These are phyloP conservation scores for Echinops telfairi DNA, from an alignment of 2,113 vertebrate species.

Conservation along the genomic window DNA sequence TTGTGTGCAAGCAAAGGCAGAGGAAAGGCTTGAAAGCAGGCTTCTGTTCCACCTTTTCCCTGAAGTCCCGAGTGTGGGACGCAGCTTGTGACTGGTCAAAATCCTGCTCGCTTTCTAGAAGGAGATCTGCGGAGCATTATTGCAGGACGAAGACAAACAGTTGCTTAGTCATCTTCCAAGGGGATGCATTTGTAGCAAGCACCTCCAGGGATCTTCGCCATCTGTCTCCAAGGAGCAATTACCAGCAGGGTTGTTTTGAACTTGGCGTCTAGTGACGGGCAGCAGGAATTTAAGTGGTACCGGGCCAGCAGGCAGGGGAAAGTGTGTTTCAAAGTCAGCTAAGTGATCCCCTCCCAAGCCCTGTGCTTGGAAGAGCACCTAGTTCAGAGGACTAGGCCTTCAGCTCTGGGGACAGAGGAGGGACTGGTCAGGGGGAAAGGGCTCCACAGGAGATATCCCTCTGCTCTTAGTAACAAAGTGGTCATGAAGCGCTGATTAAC, in stretches of 20 bases:
- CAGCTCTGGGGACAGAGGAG: too few relatives aligned
- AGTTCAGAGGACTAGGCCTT: too few relatives aligned
- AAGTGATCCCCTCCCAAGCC: background rate
- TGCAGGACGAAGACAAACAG: slow-evolving; percentile 59
- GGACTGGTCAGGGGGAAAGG: too few relatives aligned
- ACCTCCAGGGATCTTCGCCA: background rate
- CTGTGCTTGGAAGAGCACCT: too few relatives aligned
- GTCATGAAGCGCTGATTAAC: too few relatives aligned
- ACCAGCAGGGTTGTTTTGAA: slow-evolving; percentile 67
- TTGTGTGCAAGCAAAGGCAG: background rate
- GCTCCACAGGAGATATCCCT: too few relatives aligned
- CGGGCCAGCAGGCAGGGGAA: background rate
- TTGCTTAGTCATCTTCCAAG: slow-evolving; percentile 75
- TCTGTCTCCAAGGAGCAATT: slow-evolving; percentile 68
- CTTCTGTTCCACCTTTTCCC: background rate
- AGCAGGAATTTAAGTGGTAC: background rate
- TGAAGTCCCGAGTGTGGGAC: background rate
- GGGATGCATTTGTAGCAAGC: background rate
- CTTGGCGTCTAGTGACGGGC: slow-evolving; percentile 41
- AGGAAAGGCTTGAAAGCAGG: background rate
- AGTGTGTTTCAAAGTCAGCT: slow-evolving; percentile 11
- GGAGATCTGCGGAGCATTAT: slow-evolving; percentile 39
- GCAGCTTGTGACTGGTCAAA: background rate
- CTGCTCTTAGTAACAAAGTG: too few relatives aligned
- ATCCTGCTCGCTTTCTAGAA: slow-evolving; percentile 60